Conservation (phyloP, 2,888 invertebrate genomes). For the Monochamus alternatus region DNA sequence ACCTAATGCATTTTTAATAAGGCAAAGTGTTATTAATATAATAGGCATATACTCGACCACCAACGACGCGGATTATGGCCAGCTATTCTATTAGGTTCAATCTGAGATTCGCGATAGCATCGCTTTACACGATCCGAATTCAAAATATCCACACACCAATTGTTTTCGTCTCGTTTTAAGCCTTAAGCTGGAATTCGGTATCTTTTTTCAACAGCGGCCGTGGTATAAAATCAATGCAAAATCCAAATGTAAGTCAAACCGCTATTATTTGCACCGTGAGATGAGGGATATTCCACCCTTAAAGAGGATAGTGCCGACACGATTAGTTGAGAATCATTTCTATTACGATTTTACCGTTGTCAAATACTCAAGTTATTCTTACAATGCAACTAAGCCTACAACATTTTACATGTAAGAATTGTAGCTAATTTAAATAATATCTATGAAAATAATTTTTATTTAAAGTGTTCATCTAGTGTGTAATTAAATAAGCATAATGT, state of each 20-base stretch:
- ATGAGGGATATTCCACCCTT: constrained; percentile 51
- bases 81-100: constrained; percentile 66
- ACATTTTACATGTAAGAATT: neutral
- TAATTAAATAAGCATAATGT: constrained; percentile 1
- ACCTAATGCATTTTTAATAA: constrained; percentile 70
- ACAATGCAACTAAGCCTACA: neutral
- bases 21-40: constrained; percentile 70
- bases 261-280: constrained; percentile 34
- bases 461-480: neutral
- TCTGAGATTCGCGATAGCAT: constrained; percentile 66
- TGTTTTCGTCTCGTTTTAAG: constrained; percentile 53
- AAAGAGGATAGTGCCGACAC: constrained; percentile 17
- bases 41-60: constrained; percentile 68
- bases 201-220: constrained; percentile 20
- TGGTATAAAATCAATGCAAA: constrained; percentile 1
- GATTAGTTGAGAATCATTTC: neutral
- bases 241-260: constrained; percentile 13
- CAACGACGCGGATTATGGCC: constrained; percentile 62
- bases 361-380: neutral
- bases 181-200: constrained; percentile 29
- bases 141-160: constrained; percentile 55
- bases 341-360: neutral
- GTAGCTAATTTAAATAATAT: neutral
- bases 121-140: constrained; percentile 56
- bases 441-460: constrained; percentile 7